Evolutionary conservation across 2,797 vertebrate species (phyloP).

Genomic region (Ataeniobius toweri): DNA sequence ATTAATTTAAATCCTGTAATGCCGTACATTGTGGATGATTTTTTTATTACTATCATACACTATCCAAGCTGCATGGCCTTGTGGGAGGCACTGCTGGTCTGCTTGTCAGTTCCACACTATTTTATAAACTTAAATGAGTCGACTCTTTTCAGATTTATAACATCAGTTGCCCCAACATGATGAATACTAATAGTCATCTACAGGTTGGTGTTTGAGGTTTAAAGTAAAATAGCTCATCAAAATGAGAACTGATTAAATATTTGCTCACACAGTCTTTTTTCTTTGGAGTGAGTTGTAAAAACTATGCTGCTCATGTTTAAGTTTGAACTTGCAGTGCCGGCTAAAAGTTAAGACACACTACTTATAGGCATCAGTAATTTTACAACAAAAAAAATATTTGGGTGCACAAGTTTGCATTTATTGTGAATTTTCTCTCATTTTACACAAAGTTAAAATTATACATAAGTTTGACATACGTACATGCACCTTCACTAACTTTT

Average conservation of each 20-base stretch:
- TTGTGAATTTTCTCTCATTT: neutral
- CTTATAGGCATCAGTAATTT: neutral
- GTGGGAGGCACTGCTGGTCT: neutral
- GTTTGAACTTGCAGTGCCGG: neutral
- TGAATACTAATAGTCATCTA: neutral
- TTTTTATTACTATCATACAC: neutral
- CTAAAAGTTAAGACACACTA: neutral
- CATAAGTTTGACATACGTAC: neutral
- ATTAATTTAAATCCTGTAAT: neutral
- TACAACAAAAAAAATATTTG: neutral
- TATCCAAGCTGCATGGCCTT: neutral
- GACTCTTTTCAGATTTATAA: neutral
- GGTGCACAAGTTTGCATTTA: neutral
- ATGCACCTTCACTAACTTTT: neutral
- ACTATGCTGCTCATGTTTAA: neutral
- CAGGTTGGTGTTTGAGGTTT: neutral
- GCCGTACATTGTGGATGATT: neutral
- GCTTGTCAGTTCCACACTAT: neutral
- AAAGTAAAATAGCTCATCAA: neutral
- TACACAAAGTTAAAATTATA: neutral
- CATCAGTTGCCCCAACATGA: neutral
- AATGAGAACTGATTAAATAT: neutral
- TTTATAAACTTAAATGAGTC: neutral
- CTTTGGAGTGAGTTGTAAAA: neutral
- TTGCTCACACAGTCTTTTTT: neutral